phyloP scores from a whole-genome alignment of 2,888 invertebrate species.

The Cremastinae sp. region DNA sequence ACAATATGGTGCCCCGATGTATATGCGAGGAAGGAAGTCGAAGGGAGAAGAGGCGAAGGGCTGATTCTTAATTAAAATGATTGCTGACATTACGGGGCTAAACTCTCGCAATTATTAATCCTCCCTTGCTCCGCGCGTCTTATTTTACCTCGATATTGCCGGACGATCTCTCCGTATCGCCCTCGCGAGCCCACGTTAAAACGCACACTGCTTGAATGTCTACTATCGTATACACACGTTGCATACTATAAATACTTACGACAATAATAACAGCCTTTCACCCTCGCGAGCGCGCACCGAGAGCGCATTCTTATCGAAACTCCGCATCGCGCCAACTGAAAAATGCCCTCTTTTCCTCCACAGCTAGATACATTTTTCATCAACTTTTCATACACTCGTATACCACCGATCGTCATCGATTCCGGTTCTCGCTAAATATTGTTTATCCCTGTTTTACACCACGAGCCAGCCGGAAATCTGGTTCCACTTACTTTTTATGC shows the following conservation, averaged over 20 bases:
- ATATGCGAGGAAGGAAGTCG: slow-evolving; percentile 14
- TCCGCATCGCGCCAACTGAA: no score
- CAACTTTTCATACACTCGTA: no score
- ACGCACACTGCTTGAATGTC: slow-evolving; percentile 71
- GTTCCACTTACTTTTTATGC: no score
- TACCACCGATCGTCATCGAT: no score
- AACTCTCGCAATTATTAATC: slow-evolving; percentile 76
- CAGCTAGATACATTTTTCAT: no score
- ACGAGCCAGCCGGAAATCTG: no score
- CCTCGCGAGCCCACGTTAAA: slow-evolving; percentile 61
- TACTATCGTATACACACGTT: slow-evolving; percentile 71
- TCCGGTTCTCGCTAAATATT: no score
- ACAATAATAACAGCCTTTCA: slow-evolving; percentile 74
- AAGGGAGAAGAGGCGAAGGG: slow-evolving; percentile 50
- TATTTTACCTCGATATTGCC: slow-evolving; percentile 7
- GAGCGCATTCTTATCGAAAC: slow-evolving; percentile 70
- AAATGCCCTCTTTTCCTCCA: no score
- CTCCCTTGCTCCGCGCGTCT: slow-evolving; percentile 55
- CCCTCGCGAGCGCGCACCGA: slow-evolving; percentile 64
- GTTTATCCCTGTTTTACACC: no score
- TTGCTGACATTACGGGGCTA: slow-evolving; percentile 75
- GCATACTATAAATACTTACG: slow-evolving; percentile 67
- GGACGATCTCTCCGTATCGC: no score
- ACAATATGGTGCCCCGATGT: slow-evolving; percentile 5
- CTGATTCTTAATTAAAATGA: slow-evolving; percentile 77